Conservation (phyloP, 2,888 invertebrate genomes). For the Mechanitis messenoides region DNA sequence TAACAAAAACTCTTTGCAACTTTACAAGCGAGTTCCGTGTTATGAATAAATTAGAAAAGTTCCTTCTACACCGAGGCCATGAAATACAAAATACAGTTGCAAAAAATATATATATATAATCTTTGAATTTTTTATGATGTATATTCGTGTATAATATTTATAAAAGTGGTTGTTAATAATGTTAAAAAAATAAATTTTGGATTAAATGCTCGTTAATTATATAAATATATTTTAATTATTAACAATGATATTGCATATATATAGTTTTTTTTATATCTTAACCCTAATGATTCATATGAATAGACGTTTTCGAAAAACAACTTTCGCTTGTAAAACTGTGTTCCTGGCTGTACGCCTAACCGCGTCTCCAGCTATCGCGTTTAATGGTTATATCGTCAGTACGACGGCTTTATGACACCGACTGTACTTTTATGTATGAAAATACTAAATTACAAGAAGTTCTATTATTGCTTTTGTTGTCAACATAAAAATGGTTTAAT, state of each 20-base stretch:
- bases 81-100: conserved; percentile 27
- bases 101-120: conserved; percentile 5
- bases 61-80: conserved; percentile 37
- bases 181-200: too few relatives aligned
- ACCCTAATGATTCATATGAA: too few relatives aligned
- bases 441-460: conserved; percentile 36
- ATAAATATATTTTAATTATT: too few relatives aligned
- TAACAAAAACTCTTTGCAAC: conserved; percentile 59
- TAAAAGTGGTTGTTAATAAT: too few relatives aligned
- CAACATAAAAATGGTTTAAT: neutral
- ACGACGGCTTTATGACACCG: conserved; percentile 33
- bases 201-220: too few relatives aligned
- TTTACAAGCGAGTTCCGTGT: conserved; percentile 63
- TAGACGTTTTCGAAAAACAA: neutral
- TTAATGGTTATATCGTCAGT: conserved; percentile 55
- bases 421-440: conserved; percentile 40
- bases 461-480: neutral
- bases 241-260: too few relatives aligned
- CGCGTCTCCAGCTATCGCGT: conserved; percentile 50
- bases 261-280: too few relatives aligned
- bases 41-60: conserved; percentile 75
- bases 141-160: too few relatives aligned
- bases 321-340: conserved; percentile 8
- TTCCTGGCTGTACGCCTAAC: conserved; percentile 41
- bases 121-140: neutral